Evolutionary conservation across 2,113 vertebrate species (phyloP), one percentile per base, ranked within the genome.

Genomic region (Nothoprocta perdicaria): DNA sequence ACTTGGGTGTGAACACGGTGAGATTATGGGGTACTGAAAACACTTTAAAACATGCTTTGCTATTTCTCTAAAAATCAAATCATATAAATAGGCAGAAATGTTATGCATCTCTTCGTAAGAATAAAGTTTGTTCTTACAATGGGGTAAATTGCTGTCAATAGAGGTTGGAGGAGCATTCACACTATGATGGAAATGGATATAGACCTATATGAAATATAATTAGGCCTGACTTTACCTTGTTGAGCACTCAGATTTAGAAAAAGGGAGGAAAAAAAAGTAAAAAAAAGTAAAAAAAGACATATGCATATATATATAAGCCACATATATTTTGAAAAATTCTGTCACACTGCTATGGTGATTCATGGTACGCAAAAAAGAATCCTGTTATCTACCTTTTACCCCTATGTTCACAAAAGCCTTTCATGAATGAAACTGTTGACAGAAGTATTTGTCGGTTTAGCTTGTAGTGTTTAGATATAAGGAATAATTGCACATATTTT

Each of bases 1-100:
- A 33, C 14, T 79, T 41, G 16, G 40, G 26, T 2, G 2, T 22
- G 12, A 14, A 57, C 46, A 65, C 26, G 57, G 43, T n/a, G 19
- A 71, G 12, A 74, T 80, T 77, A 85, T 1, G 2, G 22, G 10
- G 23, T 41, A 55, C 6, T 40, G 7, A 92, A 80, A 91, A 53
- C 19, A 89, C 45, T 50, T 74, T 38, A 87, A 89, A 85, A 74
- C 12, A 67, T 15, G 8, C 15, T 79, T 93, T 82, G 12, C 5
- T 61, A 80, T 78, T 93, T 92, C 16, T 77, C 75, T 71, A 46
- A 48, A 91, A 89, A 89, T 63, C n/a, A 85, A 80, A 21, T 14
- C n/a, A 50, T 24, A 71, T 24, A 18, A 82, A 68, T 72, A 62
- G 50, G 26, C 26, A 77, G 16, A 82, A 79, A 63, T 23, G 4